Percentiles rank a stretch among this genome's conserved stretches.
These are phyloP conservation scores for Hyles euphorbiae DNA, from an alignment of 1,140 invertebrate genomes.

Conservation along the genomic window DNA sequence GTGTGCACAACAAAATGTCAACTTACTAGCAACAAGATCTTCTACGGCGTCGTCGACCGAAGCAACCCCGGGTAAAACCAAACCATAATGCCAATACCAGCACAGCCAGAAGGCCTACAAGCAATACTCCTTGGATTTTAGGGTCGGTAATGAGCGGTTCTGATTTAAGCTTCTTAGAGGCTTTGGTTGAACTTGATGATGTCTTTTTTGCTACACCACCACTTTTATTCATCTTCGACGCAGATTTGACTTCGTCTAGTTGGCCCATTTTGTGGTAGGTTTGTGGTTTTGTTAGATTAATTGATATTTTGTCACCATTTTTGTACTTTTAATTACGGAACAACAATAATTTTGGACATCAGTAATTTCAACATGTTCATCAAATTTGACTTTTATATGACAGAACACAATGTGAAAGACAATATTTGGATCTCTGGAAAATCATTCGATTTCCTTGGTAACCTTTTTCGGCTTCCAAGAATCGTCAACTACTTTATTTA, in stretches of 20 bases:
- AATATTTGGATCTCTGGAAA: no score
- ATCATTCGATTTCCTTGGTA: no score
- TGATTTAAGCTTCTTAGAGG: slow-evolving; percentile 8
- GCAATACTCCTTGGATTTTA: slow-evolving; percentile 41
- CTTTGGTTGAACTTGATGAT: slow-evolving; percentile 11
- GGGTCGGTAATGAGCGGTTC: slow-evolving; percentile 36
- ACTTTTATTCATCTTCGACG: slow-evolving; percentile 37
- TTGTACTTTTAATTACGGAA: no score
- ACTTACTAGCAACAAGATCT: slow-evolving; percentile 27
- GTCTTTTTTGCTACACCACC: slow-evolving; percentile 27
- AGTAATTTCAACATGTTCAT: no score
- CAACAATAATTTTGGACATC: no score
- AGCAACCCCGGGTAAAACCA: slow-evolving; percentile 39
- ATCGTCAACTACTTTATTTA: no score
- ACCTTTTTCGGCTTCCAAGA: no score
- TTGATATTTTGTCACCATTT: no score
- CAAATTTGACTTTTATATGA: no score
- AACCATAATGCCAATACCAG: slow-evolving; percentile 44
- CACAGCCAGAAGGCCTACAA: slow-evolving; percentile 38
- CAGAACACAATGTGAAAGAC: no score
- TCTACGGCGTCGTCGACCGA: slow-evolving; percentile 31
- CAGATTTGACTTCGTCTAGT: slow-evolving; percentile 27
- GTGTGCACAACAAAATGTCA: not conserved
- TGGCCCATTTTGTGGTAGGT: slow-evolving; percentile 31
- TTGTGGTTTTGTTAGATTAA: no score